Evolutionary conservation across 2,888 invertebrate species (phyloP), one percentile per base, ranked within the genome.

Genomic region (Hipparchia sbordonii): DNA sequence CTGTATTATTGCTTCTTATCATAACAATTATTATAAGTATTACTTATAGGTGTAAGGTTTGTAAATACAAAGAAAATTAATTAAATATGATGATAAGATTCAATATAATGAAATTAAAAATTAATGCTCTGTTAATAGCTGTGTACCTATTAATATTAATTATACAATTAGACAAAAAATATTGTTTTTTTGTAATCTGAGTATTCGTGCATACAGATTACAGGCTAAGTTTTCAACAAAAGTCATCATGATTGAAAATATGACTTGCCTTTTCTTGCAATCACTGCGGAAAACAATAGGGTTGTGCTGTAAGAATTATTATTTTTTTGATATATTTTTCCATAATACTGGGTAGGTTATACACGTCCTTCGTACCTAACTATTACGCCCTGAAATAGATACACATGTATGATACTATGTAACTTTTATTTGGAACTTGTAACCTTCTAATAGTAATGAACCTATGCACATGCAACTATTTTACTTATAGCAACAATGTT

Each of bases 51-150:
- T 67, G 52, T 70, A 73, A 74, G 72, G 57, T 74, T 61, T 79
- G 77, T 77, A 76, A 74, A 77, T 78, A 77, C 54, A 54, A 71
- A 57, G 71, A 75, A 77, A 76, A 65, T 68, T 74, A 66, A 72
- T 67, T 72, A 72, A 71, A 59, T 59, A 61, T 74, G 68, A 74
- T 66, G 45, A 45, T 73, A 69, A 61, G 66, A 52, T 67, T 72
- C 23, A 60, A 51, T 67, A 46, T 69, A 51, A 68, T 72, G 62
- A 63, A 72, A 48, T 66, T 39, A 60, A 74, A 70, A 72, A 72
- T 71, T 71, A 67, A 80, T 72, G 80, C 80, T 84, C 80, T 88
- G 87, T 89, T 88, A 78, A 89, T 87, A 89, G 87, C 82, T 87
- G 80, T 86, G 82, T 87, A 62, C 46, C 46, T 45, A 70, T 71